A percentile compares a stretch with the other conserved stretches of the same genome.
phyloP scores from a whole-genome alignment of 2,797 vertebrate species.

The Siniperca undulata region DNA sequence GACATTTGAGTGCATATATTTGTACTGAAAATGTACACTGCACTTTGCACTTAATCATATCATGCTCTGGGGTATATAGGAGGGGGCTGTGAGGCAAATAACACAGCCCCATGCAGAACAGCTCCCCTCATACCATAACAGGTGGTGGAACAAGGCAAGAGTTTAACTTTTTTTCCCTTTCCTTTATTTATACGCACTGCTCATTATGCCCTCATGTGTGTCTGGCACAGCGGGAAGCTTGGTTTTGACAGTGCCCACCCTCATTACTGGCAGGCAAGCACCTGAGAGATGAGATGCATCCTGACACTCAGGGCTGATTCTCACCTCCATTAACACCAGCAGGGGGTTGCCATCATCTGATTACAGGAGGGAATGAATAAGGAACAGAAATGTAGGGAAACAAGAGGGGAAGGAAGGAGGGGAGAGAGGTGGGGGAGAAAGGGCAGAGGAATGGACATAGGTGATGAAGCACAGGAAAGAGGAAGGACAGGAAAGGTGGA shows the following conservation, averaged over 20 bases:
- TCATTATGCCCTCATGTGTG: slow-evolving; percentile 77
- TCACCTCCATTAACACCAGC: slow-evolving; percentile 86
- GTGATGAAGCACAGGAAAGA: slow-evolving; percentile 52
- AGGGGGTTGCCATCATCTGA: slow-evolving; percentile 81
- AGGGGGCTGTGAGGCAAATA: slow-evolving; percentile 28
- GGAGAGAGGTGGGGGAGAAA: slow-evolving; percentile 18
- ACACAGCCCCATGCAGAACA: slow-evolving; percentile 36
- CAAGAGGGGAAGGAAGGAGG: slow-evolving; percentile 53
- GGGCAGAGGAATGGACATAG: slow-evolving; percentile 44
- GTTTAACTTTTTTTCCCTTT: slow-evolving; percentile 56
- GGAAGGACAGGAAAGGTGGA: slow-evolving; percentile 35
- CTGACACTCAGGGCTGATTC: slow-evolving; percentile 83
- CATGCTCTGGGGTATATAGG: slow-evolving; percentile 4
- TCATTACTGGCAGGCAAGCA: slow-evolving; percentile 84
- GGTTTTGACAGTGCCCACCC: slow-evolving; percentile 81
- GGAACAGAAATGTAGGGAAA: slow-evolving; percentile 58
- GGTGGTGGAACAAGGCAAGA: slow-evolving; percentile 68
- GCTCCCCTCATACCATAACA: slow-evolving; percentile 71
- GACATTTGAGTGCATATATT: slow-evolving; percentile 36
- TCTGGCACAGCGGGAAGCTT: slow-evolving; percentile 71
- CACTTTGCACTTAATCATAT: slow-evolving; percentile 45
- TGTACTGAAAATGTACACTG: slow-evolving; percentile 8
- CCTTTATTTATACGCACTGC: slow-evolving; percentile 70
- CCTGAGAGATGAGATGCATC: slow-evolving; percentile 86
- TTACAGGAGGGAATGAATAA: slow-evolving; percentile 76